These are phyloP conservation scores for Druceiella hillmani DNA, from an alignment of 2,888 invertebrate species.

Conservation along the genomic window DNA sequence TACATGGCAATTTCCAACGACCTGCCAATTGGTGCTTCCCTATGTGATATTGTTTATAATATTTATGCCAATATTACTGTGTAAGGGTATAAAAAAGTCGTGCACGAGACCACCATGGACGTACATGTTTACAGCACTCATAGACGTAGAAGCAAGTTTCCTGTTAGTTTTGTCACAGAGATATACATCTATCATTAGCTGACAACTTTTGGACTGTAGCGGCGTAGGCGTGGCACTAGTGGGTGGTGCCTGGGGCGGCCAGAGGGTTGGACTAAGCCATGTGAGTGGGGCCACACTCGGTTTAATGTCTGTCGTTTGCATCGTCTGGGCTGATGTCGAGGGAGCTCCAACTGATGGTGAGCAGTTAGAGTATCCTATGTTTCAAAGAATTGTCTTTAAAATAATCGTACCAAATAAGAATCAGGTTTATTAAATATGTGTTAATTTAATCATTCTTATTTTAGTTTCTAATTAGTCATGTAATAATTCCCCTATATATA, in stretches of 20 bases:
- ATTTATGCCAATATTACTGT: constrained; percentile 71
- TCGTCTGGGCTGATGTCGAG: constrained; percentile 79
- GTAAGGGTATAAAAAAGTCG: constrained; percentile 60
- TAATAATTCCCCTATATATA: no score
- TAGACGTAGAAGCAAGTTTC: constrained; percentile 86
- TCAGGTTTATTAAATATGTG: no score
- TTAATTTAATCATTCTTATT: no score
- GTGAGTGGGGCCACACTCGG: constrained; percentile 75
- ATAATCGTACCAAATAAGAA: no score
- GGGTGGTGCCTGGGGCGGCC: constrained; percentile 71
- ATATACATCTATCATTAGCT: constrained; percentile 48
- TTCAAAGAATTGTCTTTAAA: no score
- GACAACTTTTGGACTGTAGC: constrained; percentile 79
- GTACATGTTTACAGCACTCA: constrained; percentile 66
- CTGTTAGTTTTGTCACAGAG: constrained; percentile 73
- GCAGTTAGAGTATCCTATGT: no score
- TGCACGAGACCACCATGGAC: constrained; percentile 68
- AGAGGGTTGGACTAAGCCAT: constrained; percentile 69
- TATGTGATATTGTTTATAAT: constrained; percentile 71
- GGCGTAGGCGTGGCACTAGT: constrained; percentile 79
- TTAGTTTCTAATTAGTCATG: no score
- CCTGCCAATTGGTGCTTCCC: constrained; percentile 76
- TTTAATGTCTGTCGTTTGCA: constrained; percentile 74
- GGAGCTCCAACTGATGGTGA: constrained; percentile 60
- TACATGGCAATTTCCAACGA: constrained; percentile 66